Conservation (phyloP, 1,140 invertebrate genomes). For the Papilio glaucus region DNA sequence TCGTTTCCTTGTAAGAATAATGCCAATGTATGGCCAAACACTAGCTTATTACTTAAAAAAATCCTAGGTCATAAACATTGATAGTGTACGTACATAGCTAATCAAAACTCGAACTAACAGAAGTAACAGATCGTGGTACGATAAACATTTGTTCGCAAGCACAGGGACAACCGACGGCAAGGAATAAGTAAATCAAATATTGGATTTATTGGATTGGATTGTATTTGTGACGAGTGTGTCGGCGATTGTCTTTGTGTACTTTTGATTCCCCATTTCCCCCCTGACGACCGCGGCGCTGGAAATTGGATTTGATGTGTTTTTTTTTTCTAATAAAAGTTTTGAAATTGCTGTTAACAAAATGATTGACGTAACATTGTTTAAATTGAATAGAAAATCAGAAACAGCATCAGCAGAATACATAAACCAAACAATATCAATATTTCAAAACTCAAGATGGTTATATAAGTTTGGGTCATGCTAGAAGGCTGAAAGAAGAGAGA, state of each 20-base stretch:
- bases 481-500: too few species aligned
- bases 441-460: too few species aligned
- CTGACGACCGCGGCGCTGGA: background rate
- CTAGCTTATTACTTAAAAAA: too few species aligned
- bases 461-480: too few species aligned
- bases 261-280: constrained; percentile 29
- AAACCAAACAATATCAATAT: too few species aligned
- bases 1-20: too few species aligned
- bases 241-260: constrained; percentile 27
- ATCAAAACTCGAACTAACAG: background rate
- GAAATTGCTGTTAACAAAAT: background rate
- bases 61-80: too few species aligned
- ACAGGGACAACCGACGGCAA: constrained; percentile 23
- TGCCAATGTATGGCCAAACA: too few species aligned
- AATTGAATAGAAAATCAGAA: too few species aligned
- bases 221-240: constrained; percentile 36
- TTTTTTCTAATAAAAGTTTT: background rate
- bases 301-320: constrained; percentile 7
- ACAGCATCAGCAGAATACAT: too few species aligned
- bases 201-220: constrained; percentile 36
- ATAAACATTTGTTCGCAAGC: constrained; percentile 26
- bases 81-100: background rate
- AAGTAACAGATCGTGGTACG: background rate
- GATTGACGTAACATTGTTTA: too few species aligned
- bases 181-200: constrained; percentile 36